phyloP scores from a whole-genome alignment of 1,140 invertebrate species.

The Octopus bimaculoides region DNA sequence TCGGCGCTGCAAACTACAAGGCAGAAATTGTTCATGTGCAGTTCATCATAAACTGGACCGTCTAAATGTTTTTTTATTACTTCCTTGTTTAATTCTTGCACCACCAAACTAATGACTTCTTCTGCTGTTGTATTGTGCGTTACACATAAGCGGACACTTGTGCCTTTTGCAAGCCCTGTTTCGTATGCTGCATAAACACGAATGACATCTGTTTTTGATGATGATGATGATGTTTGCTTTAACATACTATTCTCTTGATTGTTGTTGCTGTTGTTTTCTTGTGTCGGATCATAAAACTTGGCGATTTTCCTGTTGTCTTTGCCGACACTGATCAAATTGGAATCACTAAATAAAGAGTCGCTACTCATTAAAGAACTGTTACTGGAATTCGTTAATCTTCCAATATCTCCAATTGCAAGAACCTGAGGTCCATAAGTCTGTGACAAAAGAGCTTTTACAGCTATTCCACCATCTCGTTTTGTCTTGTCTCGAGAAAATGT shows the following conservation, averaged over 20 bases:
- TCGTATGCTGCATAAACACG: conserved; percentile 92
- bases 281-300: conserved; percentile 48
- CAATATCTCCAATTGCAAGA: conserved; percentile 2
- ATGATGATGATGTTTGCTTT: conserved; percentile 11
- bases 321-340: conserved; percentile 46
- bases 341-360: conserved; percentile 30
- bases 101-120: conserved; percentile 90
- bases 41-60: conserved; percentile 76
- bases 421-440: conserved; percentile 16
- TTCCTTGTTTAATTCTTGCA: conserved; percentile 91
- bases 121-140: conserved; percentile 84
- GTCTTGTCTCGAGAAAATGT: conserved; percentile 82
- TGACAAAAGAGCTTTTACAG: conserved; percentile 35
- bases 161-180: conserved; percentile 85
- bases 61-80: conserved; percentile 80
- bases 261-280: conserved; percentile 28
- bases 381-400: conserved; percentile 28
- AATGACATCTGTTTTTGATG: conserved; percentile 51
- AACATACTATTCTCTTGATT: conserved; percentile 16
- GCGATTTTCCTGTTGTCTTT: conserved; percentile 49
- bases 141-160: conserved; percentile 88
- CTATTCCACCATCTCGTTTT: conserved; percentile 46
- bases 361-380: conserved; percentile 30
- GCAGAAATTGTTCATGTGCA: conserved; percentile 75
- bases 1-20: conserved; percentile 80